phyloP scores from a whole-genome alignment of 2,888 invertebrate species.

The Eupeodes luniger region DNA sequence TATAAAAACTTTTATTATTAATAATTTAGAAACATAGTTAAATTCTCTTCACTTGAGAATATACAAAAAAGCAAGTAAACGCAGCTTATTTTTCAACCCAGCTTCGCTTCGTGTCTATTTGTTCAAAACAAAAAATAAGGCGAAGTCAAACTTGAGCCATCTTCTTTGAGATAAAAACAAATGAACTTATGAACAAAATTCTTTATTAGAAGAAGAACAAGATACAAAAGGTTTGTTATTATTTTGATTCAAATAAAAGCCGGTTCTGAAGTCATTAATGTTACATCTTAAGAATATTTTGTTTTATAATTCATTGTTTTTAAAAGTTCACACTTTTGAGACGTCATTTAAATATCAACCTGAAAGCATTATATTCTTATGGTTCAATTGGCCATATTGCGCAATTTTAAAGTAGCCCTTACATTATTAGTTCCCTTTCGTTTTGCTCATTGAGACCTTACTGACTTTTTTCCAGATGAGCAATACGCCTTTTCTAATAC shows the following conservation, averaged over 20 bases:
- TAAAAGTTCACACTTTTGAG: too few relatives aligned
- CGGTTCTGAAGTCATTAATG: neutral
- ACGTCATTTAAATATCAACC: too few relatives aligned
- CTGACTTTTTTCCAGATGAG: too few relatives aligned
- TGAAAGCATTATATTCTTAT: too few relatives aligned
- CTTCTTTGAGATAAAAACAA: slow-evolving; percentile 36
- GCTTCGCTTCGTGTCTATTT: neutral
- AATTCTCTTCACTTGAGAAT: neutral
- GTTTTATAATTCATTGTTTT: neutral
- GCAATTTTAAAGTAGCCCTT: too few relatives aligned
- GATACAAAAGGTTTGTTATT: slow-evolving; percentile 32
- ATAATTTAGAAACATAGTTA: neutral
- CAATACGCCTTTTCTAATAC: too few relatives aligned
- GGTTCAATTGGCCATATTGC: too few relatives aligned
- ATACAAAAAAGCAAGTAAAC: neutral
- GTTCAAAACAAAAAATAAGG: slow-evolving; percentile 53
- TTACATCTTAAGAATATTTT: too few relatives aligned
- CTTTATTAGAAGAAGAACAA: slow-evolving; percentile 48
- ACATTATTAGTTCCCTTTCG: too few relatives aligned
- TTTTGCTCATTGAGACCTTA: too few relatives aligned
- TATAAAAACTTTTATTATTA: too few relatives aligned
- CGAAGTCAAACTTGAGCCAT: slow-evolving; percentile 29
- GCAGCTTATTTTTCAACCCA: neutral
- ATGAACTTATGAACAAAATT: slow-evolving; percentile 24
- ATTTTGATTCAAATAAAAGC: neutral